phyloP scores from a whole-genome alignment of 2,888 invertebrate genomes.

The Trissonchulus latispiculum region DNA sequence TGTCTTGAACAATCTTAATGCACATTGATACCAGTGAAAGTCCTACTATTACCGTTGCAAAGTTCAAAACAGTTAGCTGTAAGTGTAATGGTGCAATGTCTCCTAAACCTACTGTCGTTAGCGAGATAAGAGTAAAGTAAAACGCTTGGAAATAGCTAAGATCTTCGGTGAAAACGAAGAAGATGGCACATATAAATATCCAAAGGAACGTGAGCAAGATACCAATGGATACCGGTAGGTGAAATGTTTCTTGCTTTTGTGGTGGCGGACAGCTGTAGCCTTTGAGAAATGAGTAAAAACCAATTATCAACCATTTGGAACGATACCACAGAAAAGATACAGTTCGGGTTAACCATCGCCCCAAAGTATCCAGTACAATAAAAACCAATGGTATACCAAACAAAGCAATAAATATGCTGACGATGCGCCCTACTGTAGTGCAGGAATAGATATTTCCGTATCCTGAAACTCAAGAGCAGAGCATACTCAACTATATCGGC shows the following conservation, averaged over 20 bases:
- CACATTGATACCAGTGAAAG: slow-evolving; percentile 10
- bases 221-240: slow-evolving; percentile 1
- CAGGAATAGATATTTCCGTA: slow-evolving; percentile 15
- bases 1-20: slow-evolving; percentile 18
- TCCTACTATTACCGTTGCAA: slow-evolving; percentile 5
- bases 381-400: slow-evolving; percentile 8
- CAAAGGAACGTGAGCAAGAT: background rate
- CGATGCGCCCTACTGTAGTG: background rate
- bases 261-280: background rate
- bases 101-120: slow-evolving; percentile 12
- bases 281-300: background rate
- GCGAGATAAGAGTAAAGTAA: slow-evolving; percentile 11
- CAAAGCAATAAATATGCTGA: slow-evolving; percentile 2
- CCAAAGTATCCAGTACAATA: slow-evolving; percentile 14
- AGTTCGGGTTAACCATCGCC: background rate
- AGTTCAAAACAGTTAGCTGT: background rate
- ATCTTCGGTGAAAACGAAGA: slow-evolving; percentile 3
- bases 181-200: slow-evolving; percentile 1
- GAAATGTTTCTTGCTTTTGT: no score
- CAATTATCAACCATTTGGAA: background rate
- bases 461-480: no score
- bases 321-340: background rate
- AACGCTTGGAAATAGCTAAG: slow-evolving; percentile 14
- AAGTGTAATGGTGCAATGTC: background rate
- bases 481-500: no score